A percentile compares a stretch with the other conserved stretches of the same genome.
phyloP scores from a whole-genome alignment of 2,888 invertebrate genomes.

The Bhutanitis thaidina region DNA sequence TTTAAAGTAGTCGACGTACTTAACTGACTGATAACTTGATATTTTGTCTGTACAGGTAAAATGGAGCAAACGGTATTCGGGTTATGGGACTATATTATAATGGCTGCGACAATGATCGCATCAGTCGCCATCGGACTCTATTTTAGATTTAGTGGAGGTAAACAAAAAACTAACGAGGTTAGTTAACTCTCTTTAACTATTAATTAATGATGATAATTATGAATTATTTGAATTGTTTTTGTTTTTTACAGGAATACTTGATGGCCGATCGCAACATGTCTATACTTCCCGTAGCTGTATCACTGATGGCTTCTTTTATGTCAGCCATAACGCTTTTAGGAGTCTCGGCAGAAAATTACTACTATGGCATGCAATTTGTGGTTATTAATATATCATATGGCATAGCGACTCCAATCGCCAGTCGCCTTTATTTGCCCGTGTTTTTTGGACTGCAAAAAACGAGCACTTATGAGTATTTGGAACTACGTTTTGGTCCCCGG shows the following conservation, averaged over 20 bases:
- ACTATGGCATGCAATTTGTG: constrained; percentile 89
- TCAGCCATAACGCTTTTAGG: constrained; percentile 94
- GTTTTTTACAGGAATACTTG: constrained; percentile 86
- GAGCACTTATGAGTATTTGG: constrained; percentile 96
- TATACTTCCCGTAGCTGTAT: constrained; percentile 89
- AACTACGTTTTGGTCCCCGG: constrained; percentile 88
- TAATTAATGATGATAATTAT: background rate
- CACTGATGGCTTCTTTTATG: constrained; percentile 96
- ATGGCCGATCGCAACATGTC: constrained; percentile 90
- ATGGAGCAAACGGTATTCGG: constrained; percentile 67
- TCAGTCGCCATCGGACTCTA: constrained; percentile 91
- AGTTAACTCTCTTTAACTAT: background rate
- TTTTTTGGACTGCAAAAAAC: constrained; percentile 90
- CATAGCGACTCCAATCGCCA: constrained; percentile 87
- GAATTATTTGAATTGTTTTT: background rate
- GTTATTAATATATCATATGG: constrained; percentile 87
- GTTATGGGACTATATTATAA: constrained; percentile 87
- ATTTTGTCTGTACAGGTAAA: constrained; percentile 2
- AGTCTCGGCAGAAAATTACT: constrained; percentile 92
- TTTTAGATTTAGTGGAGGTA: constrained; percentile 91
- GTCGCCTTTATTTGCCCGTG: constrained; percentile 89
- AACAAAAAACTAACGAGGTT: constrained; percentile 90
- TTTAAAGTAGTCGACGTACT: no score
- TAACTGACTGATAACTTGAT: background rate
- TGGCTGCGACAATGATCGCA: constrained; percentile 83